These are phyloP conservation scores for Patagioenas fasciata DNA, from an alignment of 2,113 vertebrate genomes.

Conservation along the genomic window DNA sequence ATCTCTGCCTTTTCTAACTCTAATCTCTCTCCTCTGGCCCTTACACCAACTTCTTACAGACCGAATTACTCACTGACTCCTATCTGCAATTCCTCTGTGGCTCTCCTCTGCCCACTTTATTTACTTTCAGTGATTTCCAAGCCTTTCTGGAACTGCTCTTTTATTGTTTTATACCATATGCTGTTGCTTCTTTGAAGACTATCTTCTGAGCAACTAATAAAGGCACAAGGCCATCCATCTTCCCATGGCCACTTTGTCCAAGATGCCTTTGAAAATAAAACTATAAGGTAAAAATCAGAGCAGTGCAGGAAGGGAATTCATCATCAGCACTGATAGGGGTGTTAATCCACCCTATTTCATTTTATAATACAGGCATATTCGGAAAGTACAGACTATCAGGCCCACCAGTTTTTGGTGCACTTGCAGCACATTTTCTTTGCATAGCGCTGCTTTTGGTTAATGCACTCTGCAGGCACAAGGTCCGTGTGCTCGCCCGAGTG, in stretches of 20 bases:
- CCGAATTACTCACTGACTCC: background rate
- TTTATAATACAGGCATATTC: background rate
- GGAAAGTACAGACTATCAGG: background rate
- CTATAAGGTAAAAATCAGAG: background rate
- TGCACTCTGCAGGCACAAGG: background rate
- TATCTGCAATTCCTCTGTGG: background rate
- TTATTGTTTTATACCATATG: background rate
- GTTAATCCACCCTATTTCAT: background rate
- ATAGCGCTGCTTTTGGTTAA: background rate
- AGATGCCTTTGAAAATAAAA: background rate
- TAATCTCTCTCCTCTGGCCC: background rate
- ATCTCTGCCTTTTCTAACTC: background rate
- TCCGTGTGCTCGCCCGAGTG: fast-evolving
- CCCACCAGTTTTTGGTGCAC: background rate
- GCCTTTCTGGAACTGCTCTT: background rate
- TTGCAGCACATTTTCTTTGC: background rate
- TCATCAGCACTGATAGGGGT: background rate
- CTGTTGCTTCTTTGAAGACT: background rate
- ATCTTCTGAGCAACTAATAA: background rate
- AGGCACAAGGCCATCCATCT: background rate
- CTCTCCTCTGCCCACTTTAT: background rate
- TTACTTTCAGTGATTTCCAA: background rate
- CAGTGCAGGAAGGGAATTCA: background rate
- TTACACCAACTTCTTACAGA: background rate
- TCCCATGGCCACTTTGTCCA: background rate